These are phyloP conservation scores for Plagodis dolabraria DNA, from an alignment of 2,888 invertebrate genomes.

Conservation along the genomic window DNA sequence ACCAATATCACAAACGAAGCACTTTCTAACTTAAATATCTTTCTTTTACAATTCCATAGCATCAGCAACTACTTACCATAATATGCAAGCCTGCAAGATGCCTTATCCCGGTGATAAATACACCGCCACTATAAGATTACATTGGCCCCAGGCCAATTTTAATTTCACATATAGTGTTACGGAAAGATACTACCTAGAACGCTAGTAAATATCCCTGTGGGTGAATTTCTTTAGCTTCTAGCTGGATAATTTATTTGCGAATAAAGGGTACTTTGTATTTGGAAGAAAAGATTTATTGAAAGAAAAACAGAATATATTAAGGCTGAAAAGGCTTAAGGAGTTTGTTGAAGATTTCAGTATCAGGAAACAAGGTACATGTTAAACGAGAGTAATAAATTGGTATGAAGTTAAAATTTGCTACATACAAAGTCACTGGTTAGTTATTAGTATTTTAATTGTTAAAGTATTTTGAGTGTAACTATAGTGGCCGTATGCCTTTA, in stretches of 20 bases:
- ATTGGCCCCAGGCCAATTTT: conserved; percentile 76
- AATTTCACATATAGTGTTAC: conserved; percentile 68
- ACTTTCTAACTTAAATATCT: neutral
- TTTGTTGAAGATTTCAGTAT: too few species aligned
- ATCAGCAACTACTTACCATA: conserved; percentile 28
- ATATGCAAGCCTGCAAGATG: conserved; percentile 28
- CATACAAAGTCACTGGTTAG: too few species aligned
- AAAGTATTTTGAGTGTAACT: too few species aligned
- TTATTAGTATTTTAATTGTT: too few species aligned
- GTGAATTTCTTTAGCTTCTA: conserved; percentile 24
- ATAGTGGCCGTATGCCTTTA: too few species aligned
- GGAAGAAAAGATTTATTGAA: conserved; percentile 3
- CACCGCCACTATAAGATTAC: conserved; percentile 64
- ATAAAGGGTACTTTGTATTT: conserved; percentile 29
- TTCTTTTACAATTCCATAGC: conserved; percentile 7
- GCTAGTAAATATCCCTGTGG: conserved; percentile 33
- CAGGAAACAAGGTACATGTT: too few species aligned
- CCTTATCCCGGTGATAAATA: conserved; percentile 58
- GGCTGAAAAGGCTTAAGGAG: too few species aligned
- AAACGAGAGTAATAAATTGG: too few species aligned
- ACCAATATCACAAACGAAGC: too few species aligned
- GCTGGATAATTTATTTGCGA: conserved; percentile 23
- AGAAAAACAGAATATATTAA: too few species aligned
- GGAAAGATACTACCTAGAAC: conserved; percentile 50
- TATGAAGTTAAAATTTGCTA: too few species aligned